Percentiles rank a stretch among this genome's conserved stretches.
Evolutionary conservation across 2,113 vertebrate genomes (phyloP).

Genomic region (Pantherophis guttatus): DNA sequence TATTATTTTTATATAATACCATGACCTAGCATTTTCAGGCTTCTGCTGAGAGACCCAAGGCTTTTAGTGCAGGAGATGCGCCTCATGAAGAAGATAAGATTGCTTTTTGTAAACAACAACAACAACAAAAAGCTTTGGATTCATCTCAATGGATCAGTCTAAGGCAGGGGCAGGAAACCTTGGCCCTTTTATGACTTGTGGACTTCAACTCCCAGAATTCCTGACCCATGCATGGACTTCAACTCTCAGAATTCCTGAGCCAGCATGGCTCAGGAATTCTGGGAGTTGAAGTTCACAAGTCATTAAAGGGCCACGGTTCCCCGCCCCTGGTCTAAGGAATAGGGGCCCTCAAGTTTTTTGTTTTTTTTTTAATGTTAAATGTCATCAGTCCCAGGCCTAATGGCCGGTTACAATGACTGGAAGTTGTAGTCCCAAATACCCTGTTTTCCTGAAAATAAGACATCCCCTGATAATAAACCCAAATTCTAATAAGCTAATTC

Average conservation of each 20-base stretch:
- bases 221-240: no score
- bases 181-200: neutral
- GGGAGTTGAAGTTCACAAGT: no score
- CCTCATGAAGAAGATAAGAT: neutral
- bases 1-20: conserved; percentile 17
- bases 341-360: neutral
- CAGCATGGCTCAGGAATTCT: neutral
- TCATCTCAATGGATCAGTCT: neutral
- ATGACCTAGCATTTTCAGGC: conserved; percentile 6
- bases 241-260: no score
- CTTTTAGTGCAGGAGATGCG: neutral
- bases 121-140: neutral
- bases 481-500: no score
- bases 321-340: neutral
- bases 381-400: neutral
- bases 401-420: neutral
- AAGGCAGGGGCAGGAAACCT: neutral
- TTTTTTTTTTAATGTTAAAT: neutral
- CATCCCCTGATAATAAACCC: no score
- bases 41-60: neutral
- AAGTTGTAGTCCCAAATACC: no score
- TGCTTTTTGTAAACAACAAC: neutral
- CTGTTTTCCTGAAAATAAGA: no score
- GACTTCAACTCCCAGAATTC: no score
- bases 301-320: neutral